Evolutionary conservation across 2,797 vertebrate species (phyloP).

Genomic region (Rachycentron canadum): DNA sequence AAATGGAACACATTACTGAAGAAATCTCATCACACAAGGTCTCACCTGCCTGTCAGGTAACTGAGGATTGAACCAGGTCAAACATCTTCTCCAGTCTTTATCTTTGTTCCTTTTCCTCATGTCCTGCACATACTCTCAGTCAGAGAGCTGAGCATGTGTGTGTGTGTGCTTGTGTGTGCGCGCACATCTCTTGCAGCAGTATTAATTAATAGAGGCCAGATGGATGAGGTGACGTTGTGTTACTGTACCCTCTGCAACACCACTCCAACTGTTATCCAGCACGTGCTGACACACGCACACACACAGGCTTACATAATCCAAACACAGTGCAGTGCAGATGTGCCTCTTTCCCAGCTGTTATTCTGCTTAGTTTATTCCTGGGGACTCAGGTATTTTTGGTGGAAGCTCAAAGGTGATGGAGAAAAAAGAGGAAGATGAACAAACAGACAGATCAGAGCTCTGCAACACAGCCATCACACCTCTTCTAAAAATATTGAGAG

Average conservation of each 20-base stretch:
- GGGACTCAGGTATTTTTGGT: constrained; percentile 41
- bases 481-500: constrained; percentile 53
- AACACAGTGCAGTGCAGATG: constrained; percentile 56
- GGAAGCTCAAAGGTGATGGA: constrained; percentile 39
- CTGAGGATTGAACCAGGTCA: too few species aligned
- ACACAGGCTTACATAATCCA: constrained; percentile 49
- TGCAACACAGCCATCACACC: constrained; percentile 26
- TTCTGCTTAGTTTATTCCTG: constrained; percentile 53
- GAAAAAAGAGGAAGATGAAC: constrained; percentile 33
- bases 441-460: neutral
- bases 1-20: too few species aligned
- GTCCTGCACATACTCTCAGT: constrained; percentile 36
- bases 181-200: constrained; percentile 59
- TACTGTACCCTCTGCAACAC: constrained; percentile 53
- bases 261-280: constrained; percentile 57
- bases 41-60: too few species aligned
- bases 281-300: constrained; percentile 36
- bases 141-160: constrained; percentile 24
- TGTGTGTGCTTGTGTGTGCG: constrained; percentile 29
- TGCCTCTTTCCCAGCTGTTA: constrained; percentile 61
- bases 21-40: too few species aligned
- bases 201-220: constrained; percentile 83
- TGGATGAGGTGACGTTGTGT: constrained; percentile 75
- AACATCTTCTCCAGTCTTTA: neutral
- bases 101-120: constrained; percentile 15